phyloP scores from a whole-genome alignment of 1,140 invertebrate species.

The Caenorhabditis brenneri region DNA sequence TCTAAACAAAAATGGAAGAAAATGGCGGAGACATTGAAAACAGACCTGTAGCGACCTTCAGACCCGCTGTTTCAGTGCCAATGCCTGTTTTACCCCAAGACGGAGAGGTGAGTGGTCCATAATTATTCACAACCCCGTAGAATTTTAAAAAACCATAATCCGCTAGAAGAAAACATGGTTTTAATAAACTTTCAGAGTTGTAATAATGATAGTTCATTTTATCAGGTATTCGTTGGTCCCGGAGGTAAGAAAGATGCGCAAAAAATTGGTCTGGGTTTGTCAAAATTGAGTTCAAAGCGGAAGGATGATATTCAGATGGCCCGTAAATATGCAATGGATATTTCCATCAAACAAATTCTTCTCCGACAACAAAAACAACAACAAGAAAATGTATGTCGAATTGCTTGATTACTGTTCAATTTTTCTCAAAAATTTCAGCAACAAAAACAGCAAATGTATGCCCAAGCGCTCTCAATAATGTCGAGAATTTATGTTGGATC shows the following conservation, averaged over 20 bases:
- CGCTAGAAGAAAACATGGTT: too few relatives aligned
- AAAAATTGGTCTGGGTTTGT: constrained; percentile 74
- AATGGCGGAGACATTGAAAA: not conserved
- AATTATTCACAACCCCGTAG: too few relatives aligned
- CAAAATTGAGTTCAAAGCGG: constrained; percentile 81
- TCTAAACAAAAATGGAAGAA: not conserved
- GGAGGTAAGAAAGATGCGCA: constrained; percentile 76
- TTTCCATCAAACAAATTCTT: constrained; percentile 96
- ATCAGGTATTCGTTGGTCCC: constrained; percentile 81
- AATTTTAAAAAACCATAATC: too few relatives aligned
- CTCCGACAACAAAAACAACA: constrained; percentile 98
- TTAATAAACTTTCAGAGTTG: too few relatives aligned
- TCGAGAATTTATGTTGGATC: constrained; percentile 94
- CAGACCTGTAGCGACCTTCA: not conserved
- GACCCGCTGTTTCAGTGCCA: not conserved
- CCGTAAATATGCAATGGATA: constrained; percentile 99
- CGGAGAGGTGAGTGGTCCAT: constrained; percentile 53
- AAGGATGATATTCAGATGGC: constrained; percentile 85
- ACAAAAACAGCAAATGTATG: constrained; percentile 74
- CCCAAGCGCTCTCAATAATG: constrained; percentile 75
- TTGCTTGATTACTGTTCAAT: not conserved
- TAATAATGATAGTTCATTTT: not conserved
- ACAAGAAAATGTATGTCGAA: constrained; percentile 79
- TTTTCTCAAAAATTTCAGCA: constrained; percentile 59
- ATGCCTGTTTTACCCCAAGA: constrained; percentile 64